Percentiles rank a stretch among this genome's conserved stretches.
Evolutionary conservation across 2,113 vertebrate species (phyloP).

Genomic region (Odobenus rosmarus): DNA sequence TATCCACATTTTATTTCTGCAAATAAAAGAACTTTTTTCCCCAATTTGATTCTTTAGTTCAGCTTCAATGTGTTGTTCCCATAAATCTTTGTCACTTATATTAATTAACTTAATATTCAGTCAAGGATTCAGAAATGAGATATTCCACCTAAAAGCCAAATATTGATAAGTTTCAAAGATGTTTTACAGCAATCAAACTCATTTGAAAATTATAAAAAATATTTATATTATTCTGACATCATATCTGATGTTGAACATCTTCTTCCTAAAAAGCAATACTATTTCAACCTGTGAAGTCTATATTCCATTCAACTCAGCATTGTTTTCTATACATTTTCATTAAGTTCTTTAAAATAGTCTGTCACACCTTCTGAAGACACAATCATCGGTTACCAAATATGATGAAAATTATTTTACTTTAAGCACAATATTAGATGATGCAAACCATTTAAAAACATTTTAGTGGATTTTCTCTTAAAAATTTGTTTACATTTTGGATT

Average conservation of each 20-base stretch:
- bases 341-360: not conserved
- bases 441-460: not conserved
- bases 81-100: not conserved
- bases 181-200: not conserved
- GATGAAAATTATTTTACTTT: not conserved
- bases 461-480: conserved; percentile 3
- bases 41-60: not conserved
- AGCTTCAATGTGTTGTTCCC: not conserved
- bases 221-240: not conserved
- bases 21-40: not conserved
- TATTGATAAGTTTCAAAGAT: not conserved
- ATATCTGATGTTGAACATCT: not conserved
- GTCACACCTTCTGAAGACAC: not conserved
- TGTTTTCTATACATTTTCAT: not conserved
- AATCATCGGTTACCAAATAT: not conserved
- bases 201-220: conserved; percentile 15
- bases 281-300: not conserved
- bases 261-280: not conserved
- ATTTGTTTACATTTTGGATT: not conserved
- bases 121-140: not conserved
- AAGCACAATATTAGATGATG: not conserved
- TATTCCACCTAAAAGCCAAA: not conserved
- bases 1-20: not conserved
- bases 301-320: not conserved
- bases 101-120: not conserved